phyloP scores from a whole-genome alignment of 2,888 invertebrate genomes.

The Neuroscelio doddi region DNA sequence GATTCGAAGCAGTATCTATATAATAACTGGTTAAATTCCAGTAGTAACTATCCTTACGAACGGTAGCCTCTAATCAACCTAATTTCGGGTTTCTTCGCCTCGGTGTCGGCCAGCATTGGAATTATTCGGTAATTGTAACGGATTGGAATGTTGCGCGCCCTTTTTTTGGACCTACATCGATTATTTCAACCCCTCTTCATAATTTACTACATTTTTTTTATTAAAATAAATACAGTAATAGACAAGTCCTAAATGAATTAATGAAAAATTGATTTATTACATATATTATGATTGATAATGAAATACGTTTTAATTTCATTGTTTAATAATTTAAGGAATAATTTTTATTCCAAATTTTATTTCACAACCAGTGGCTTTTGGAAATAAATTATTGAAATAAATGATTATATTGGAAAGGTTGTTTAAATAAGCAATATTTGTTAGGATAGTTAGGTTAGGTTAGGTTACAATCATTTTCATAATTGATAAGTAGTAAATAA shows the following conservation, averaged over 20 bases:
- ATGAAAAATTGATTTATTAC: too few relatives aligned
- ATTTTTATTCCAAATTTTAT: too few relatives aligned
- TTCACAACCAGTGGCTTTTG: too few relatives aligned
- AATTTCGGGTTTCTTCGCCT: slow-evolving; percentile 67
- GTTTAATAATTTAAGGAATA: too few relatives aligned
- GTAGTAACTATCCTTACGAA: slow-evolving; percentile 70
- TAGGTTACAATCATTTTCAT: too few relatives aligned
- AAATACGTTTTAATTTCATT: too few relatives aligned
- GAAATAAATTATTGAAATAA: too few relatives aligned
- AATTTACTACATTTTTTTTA: slow-evolving; percentile 1
- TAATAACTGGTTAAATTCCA: slow-evolving; percentile 72
- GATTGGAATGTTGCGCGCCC: slow-evolving; percentile 67
- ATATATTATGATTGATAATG: too few relatives aligned
- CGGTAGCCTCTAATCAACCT: slow-evolving; percentile 72
- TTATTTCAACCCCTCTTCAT: slow-evolving; percentile 14
- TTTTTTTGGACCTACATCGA: slow-evolving; percentile 44
- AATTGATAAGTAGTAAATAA: too few relatives aligned
- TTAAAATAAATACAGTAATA: neutral
- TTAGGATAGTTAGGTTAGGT: too few relatives aligned
- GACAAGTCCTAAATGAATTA: neutral
- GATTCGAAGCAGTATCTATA: slow-evolving; percentile 56
- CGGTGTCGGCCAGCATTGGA: slow-evolving; percentile 66
- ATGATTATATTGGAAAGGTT: too few relatives aligned
- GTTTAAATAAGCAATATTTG: too few relatives aligned
- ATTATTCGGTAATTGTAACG: slow-evolving; percentile 71